Evolutionary conservation across 2,797 vertebrate genomes (phyloP), one percentile per base, ranked within the genome.

Genomic region (Sciurus vulgaris): DNA sequence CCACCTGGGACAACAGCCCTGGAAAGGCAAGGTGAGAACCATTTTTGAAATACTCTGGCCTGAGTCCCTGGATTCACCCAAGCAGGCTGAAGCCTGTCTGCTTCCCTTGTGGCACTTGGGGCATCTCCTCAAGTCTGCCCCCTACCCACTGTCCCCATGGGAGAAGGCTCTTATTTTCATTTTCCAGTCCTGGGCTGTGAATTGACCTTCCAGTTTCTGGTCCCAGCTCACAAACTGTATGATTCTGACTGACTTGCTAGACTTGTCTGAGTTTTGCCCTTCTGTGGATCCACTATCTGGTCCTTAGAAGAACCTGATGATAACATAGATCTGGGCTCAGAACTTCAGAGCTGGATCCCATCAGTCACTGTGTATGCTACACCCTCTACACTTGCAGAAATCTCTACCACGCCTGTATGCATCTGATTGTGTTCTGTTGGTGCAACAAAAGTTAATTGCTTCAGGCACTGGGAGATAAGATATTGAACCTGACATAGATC

Each of bases 41-140:
- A 70, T 76, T 84, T 96, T 65, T 90, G 4, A 86, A 63, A 89
- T 86, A 76, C 17, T 82, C 93, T 89, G 82, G 89, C 86, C 61
- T 47, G 61, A 82, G 69, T 93, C 81, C 86, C 61, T 69, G 61
- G 51, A 38, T 28, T 90, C 83, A 87, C 77, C 17, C 72, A 85
- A 51, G 78, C 44, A 41, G 0, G 7, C 44, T 78, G 24, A 87
- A 90, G 73, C 54, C 82, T 72, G 89, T 65, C 33, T 67, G 83
- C 33, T 72, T 24, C 44, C 61, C 12, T 1, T 33, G 17, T 77
- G 33, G 59, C 56, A 33, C 61, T 24, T 20, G 35, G 47, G 26
- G 24, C 76, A 14, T 61, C 51, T 89, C 44, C 69, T 9, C 22
- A 70, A 54, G n/a, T 78, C 70, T 73, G 30, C 17, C 35, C 30